phyloP scores from a whole-genome alignment of 1,140 invertebrate genomes.

The Papilio machaon region DNA sequence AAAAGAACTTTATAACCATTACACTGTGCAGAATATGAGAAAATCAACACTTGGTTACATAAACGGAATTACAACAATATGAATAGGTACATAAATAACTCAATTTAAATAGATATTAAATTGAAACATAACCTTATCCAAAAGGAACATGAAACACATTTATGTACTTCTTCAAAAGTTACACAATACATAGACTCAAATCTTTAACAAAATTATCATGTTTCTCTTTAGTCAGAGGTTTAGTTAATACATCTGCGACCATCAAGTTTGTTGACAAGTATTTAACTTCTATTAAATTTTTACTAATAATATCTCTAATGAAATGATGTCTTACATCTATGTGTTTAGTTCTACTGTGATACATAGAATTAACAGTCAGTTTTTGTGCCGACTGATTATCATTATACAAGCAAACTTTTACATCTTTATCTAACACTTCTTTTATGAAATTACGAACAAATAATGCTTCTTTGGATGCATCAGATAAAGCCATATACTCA shows the following conservation, averaged over 20 bases:
- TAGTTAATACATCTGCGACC: slow-evolving; percentile 24
- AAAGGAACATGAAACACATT: no score
- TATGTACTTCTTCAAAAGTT: no score
- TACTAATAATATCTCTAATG: slow-evolving; percentile 80
- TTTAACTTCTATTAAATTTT: slow-evolving; percentile 84
- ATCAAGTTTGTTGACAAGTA: slow-evolving; percentile 23
- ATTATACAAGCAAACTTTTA: slow-evolving; percentile 27
- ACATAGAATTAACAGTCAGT: slow-evolving; percentile 20
- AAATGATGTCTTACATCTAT: slow-evolving; percentile 36
- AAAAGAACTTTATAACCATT: no score
- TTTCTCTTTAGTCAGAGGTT: no score
- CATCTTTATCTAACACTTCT: slow-evolving; percentile 30
- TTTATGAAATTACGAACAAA: slow-evolving; percentile 42
- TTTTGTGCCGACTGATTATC: slow-evolving; percentile 41
- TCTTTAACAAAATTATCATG: no score
- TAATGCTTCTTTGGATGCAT: slow-evolving; percentile 42
- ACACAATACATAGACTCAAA: no score
- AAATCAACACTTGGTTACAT: no score
- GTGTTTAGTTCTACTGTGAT: slow-evolving; percentile 30
- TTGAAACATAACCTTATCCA: no score
- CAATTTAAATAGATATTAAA: no score
- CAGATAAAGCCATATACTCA: slow-evolving; percentile 44
- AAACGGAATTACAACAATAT: no score
- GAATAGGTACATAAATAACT: no score
- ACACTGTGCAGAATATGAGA: no score